Evolutionary conservation across 1,140 invertebrate species (phyloP).

Genomic region (Drosophila pruinosa): DNA sequence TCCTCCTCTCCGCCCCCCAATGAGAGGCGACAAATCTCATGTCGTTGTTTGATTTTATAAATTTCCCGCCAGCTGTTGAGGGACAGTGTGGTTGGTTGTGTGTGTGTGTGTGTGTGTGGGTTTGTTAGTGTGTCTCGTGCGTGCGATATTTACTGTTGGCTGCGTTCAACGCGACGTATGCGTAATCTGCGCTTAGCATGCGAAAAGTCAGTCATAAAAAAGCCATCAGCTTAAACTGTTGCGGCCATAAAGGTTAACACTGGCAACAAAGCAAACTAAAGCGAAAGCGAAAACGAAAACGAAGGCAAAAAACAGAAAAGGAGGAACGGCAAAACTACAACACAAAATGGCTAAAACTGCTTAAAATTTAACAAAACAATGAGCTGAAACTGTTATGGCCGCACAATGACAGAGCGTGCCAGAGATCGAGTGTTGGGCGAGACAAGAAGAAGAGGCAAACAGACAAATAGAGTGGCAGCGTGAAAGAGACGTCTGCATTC

Average conservation of each 20-base stretch:
- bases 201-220: conserved; percentile 76
- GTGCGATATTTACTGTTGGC: conserved; percentile 33
- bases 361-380: conserved; percentile 79
- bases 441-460: background rate
- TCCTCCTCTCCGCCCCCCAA: background rate
- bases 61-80: conserved; percentile 1
- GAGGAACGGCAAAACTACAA: conserved; percentile 27
- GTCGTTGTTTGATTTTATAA: conserved; percentile 37
- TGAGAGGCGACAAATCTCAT: conserved; percentile 31
- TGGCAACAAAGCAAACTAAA: conserved; percentile 39
- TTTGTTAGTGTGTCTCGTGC: conserved; percentile 15
- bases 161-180: conserved; percentile 59
- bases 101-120: background rate
- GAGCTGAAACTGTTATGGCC: conserved; percentile 56
- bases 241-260: conserved; percentile 76
- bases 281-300: conserved; percentile 1
- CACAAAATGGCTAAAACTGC: conserved; percentile 66
- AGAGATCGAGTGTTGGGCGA: conserved; percentile 14
- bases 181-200: conserved; percentile 77
- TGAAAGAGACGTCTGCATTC: conserved; percentile 50
- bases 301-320: background rate
- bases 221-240: conserved; percentile 79
- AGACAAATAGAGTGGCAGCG: background rate
- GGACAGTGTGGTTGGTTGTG: background rate
- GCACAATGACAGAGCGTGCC: conserved; percentile 2